Evolutionary conservation across 1,140 invertebrate genomes (phyloP).

Genomic region (Cydia strobilella): DNA sequence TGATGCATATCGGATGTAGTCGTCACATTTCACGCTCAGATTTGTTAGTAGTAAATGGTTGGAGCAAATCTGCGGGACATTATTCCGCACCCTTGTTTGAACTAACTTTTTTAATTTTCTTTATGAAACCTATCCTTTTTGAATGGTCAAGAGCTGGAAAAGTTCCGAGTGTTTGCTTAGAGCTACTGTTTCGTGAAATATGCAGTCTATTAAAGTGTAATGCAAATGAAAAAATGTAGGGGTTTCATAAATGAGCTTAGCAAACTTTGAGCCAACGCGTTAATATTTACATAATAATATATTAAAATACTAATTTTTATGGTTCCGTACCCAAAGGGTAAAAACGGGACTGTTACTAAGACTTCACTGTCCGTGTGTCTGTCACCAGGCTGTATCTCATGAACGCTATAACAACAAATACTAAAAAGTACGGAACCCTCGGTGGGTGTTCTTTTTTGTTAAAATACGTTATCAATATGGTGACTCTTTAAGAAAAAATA

Average conservation of each 20-base stretch:
- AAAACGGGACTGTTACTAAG: too few species aligned
- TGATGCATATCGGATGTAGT: not conserved
- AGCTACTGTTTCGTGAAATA: slow-evolving; percentile 29
- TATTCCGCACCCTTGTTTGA: slow-evolving; percentile 51
- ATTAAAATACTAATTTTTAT: not conserved
- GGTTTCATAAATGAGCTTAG: not conserved
- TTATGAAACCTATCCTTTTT: slow-evolving; percentile 56
- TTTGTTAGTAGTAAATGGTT: slow-evolving; percentile 24
- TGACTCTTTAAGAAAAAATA: too few species aligned
- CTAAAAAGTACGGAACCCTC: too few species aligned
- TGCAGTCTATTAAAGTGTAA: slow-evolving; percentile 16
- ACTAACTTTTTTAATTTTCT: slow-evolving; percentile 69
- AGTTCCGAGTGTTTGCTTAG: slow-evolving; percentile 47
- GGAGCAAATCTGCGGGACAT: slow-evolving; percentile 28
- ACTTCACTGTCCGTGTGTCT: too few species aligned
- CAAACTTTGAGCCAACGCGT: not conserved
- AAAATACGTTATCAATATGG: too few species aligned
- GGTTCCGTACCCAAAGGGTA: too few species aligned
- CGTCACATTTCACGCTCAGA: not conserved
- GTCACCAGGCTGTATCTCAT: too few species aligned
- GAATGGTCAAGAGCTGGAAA: slow-evolving; percentile 58
- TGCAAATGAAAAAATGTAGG: not conserved
- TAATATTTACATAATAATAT: not conserved
- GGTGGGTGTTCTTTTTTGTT: too few species aligned
- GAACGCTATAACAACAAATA: too few species aligned